phyloP scores from a whole-genome alignment of 53 echinoderm and acorn worm genomes.

The Apostichopus leukothele region DNA sequence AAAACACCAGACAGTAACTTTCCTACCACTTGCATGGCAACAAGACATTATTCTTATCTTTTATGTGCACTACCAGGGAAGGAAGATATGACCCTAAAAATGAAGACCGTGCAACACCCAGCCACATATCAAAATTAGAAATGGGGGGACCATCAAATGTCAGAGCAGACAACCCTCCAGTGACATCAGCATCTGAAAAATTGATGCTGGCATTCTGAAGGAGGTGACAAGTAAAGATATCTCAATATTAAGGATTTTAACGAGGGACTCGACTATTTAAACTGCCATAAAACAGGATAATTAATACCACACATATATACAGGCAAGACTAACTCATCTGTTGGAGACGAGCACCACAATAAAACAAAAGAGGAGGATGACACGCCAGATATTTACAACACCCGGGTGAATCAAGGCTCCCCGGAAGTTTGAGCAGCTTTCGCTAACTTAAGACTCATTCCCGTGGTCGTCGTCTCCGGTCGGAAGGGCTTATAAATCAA shows the following conservation, averaged over 20 bases:
- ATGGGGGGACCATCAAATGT: background rate
- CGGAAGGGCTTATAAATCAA: background rate
- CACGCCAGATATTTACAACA: background rate
- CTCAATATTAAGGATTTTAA: background rate
- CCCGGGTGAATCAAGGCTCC: background rate
- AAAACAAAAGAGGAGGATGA: background rate
- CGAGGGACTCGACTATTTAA: slow-evolving; percentile 16
- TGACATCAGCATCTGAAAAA: slow-evolving; percentile 4
- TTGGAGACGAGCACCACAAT: background rate
- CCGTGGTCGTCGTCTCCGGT: background rate
- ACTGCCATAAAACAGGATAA: slow-evolving; percentile 10
- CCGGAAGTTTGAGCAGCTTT: slow-evolving; percentile 6
- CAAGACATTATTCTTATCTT: too few species aligned
- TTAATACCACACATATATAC: slow-evolving; percentile 16
- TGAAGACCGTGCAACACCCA: background rate
- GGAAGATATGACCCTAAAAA: background rate
- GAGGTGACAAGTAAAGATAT: background rate
- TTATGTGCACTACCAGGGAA: too few species aligned
- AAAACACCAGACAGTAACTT: too few species aligned
- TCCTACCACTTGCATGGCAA: too few species aligned
- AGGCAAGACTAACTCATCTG: background rate
- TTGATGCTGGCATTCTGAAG: background rate
- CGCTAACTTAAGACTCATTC: background rate
- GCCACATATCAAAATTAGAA: slow-evolving; percentile 6
- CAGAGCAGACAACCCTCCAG: background rate